Percentiles rank a stretch among this genome's conserved stretches.
Evolutionary conservation across 2,113 vertebrate species (phyloP).

Genomic region (Notothenia rossii): DNA sequence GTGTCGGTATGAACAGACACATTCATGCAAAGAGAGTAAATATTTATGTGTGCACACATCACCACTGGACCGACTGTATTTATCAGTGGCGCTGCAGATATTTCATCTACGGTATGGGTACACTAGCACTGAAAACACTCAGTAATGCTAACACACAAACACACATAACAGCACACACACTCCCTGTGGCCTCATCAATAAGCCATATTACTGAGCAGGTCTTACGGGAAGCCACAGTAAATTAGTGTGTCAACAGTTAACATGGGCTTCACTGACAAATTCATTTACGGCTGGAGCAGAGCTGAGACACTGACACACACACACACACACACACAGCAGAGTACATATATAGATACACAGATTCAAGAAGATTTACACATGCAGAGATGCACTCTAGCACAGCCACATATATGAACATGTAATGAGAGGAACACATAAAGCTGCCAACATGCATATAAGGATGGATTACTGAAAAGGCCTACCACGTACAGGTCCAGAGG

Average conservation of each 20-base stretch:
- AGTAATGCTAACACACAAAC: constrained; percentile 43
- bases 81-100: constrained; percentile 43
- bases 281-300: constrained; percentile 66
- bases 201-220: constrained; percentile 71
- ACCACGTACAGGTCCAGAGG: too few species aligned
- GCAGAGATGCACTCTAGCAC: constrained; percentile 31
- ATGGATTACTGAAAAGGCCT: too few species aligned
- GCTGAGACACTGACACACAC: constrained; percentile 31
- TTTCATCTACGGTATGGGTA: constrained; percentile 39
- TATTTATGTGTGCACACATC: constrained; percentile 47
- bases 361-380: constrained; percentile 42
- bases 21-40: constrained; percentile 27
- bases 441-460: not conserved
- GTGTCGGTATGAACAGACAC: constrained; percentile 27
- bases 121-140: constrained; percentile 39
- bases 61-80: constrained; percentile 42
- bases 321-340: constrained; percentile 13
- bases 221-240: constrained; percentile 75
- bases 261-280: constrained; percentile 66
- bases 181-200: constrained; percentile 75
- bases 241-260: constrained; percentile 79
- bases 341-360: constrained; percentile 28
- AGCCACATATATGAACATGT: constrained; percentile 10
- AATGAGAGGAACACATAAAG: not conserved
- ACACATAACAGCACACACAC: constrained; percentile 28